Conservation (phyloP, 2,797 vertebrate species). For the Platalea minor region DNA sequence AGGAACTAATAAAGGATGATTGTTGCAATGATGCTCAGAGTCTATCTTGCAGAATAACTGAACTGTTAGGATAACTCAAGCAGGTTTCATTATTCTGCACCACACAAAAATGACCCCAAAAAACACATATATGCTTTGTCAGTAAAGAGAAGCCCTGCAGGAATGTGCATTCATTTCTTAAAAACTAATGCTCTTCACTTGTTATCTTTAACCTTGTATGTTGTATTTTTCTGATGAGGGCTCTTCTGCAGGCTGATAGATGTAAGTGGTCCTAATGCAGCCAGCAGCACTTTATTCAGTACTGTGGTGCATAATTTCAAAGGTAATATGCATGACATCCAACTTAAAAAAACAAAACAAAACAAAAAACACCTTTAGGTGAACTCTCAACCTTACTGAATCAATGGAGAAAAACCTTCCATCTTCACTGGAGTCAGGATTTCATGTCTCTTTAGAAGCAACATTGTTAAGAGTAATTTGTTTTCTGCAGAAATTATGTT, state of each 20-base stretch:
- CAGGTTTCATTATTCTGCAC: not conserved
- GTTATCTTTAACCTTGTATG: not conserved
- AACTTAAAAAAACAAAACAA: not conserved
- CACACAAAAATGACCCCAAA: not conserved
- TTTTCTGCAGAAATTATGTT: not conserved
- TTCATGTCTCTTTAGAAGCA: not conserved
- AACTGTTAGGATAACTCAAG: not conserved
- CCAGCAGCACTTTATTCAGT: not conserved
- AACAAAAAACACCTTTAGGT: not conserved
- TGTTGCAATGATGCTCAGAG: not conserved
- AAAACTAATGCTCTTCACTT: not conserved
- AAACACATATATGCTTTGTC: not conserved
- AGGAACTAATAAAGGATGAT: not conserved
- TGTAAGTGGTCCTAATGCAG: not conserved
- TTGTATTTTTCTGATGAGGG: not conserved
- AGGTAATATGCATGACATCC: not conserved
- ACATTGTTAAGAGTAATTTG: not conserved
- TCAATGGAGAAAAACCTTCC: not conserved
- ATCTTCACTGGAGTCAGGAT: not conserved
- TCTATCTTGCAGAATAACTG: not conserved
- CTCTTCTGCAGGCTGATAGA: not conserved
- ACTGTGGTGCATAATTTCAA: not conserved
- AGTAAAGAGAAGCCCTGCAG: not conserved
- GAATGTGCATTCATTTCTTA: not conserved
- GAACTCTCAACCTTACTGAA: not conserved